Evolutionary conservation across 2,888 invertebrate genomes (phyloP).

Genomic region (Macaria notata): DNA sequence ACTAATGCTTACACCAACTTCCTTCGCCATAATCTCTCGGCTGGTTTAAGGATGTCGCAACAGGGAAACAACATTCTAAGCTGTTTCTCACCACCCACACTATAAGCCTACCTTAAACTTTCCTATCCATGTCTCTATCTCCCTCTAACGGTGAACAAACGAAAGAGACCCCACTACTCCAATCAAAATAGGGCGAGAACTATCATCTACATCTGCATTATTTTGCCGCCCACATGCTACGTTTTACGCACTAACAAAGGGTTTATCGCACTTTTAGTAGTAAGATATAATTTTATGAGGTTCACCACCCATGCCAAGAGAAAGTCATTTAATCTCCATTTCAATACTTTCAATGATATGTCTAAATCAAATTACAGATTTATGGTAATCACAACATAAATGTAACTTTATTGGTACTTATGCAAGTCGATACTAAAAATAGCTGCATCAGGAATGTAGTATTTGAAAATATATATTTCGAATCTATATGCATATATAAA

Average conservation of each 20-base stretch:
- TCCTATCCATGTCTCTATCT: conserved; percentile 31
- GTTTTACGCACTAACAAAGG: conserved; percentile 55
- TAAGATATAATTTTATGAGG: conserved; percentile 40
- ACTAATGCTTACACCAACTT: conserved; percentile 24
- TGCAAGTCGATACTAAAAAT: too few species aligned
- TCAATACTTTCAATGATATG: conserved; percentile 10
- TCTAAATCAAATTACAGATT: too few species aligned
- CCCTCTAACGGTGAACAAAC: conserved; percentile 22
- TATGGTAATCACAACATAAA: too few species aligned
- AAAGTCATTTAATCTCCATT: conserved; percentile 24
- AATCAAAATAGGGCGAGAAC: conserved; percentile 51
- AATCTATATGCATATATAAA: too few species aligned
- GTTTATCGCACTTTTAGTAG: conserved; percentile 65
- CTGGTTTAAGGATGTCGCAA: conserved; percentile 53
- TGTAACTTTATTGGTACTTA: too few species aligned
- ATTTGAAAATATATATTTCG: too few species aligned
- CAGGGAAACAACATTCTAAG: conserved; percentile 56
- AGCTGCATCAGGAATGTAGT: too few species aligned
- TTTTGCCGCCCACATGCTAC: conserved; percentile 63
- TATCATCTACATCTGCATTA: conserved; percentile 48
- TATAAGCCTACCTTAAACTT: conserved; percentile 41
- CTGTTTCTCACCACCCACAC: conserved; percentile 63
- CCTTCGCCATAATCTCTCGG: conserved; percentile 24
- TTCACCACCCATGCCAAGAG: conserved; percentile 27
- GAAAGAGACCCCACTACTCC: conserved; percentile 29